A percentile compares a stretch with the other conserved stretches of the same genome.
Conservation (phyloP, 1,140 invertebrate genomes). For the Drosophila pachea region DNA sequence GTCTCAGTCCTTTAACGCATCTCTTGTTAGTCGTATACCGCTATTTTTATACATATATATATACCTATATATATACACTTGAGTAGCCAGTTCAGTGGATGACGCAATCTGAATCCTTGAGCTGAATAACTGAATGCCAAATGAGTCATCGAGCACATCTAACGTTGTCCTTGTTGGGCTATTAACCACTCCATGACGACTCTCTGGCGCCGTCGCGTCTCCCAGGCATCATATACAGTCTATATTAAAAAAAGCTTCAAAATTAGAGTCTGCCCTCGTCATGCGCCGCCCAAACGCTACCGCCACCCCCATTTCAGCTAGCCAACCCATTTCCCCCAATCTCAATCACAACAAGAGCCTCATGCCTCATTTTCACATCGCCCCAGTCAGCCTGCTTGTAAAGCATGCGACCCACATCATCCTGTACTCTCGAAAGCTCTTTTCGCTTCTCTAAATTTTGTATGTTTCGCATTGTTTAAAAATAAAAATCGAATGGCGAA, state of each 20-base stretch:
- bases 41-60: background rate
- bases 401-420: conserved; percentile 3
- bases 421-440: conserved; percentile 52
- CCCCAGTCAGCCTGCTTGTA: background rate
- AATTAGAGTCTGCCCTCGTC: conserved; percentile 17
- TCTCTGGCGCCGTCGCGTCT: conserved; percentile 39
- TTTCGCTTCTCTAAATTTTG: conserved; percentile 35
- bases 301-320: background rate
- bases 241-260: conserved; percentile 47
- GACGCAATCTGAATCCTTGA: conserved; percentile 69
- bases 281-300: too few species aligned
- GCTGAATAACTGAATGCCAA: conserved; percentile 48
- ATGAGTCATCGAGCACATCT: conserved; percentile 54
- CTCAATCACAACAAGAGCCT: background rate
- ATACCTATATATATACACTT: conserved; percentile 11
- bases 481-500: conserved; percentile 61
- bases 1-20: background rate
- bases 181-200: conserved; percentile 63
- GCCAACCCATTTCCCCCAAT: background rate
- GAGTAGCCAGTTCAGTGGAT: conserved; percentile 15
- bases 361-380: background rate
- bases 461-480: conserved; percentile 51
- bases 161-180: conserved; percentile 57
- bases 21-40: background rate
- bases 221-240: conserved; percentile 38